phyloP scores from a whole-genome alignment of 2,113 vertebrate species.

The Oophaga pumilio region DNA sequence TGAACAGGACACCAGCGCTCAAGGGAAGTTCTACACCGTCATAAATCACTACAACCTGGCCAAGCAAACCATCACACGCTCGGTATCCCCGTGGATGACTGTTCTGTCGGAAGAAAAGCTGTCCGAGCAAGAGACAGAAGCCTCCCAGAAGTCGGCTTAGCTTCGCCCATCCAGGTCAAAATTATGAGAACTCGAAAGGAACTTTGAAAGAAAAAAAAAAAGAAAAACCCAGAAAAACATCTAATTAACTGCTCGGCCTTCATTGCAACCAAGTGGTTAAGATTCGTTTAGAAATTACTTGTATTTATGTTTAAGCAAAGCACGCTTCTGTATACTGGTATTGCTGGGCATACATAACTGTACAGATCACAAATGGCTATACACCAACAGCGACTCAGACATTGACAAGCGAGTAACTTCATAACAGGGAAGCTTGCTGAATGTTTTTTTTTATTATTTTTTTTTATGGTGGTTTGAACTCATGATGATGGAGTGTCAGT shows the following conservation, averaged over 20 bases:
- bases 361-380: slow-evolving; percentile 64
- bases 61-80: slow-evolving; percentile 90
- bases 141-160: slow-evolving; percentile 87
- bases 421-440: slow-evolving; percentile 23
- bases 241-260: slow-evolving; percentile 31
- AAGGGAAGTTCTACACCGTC: slow-evolving; percentile 90
- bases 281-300: slow-evolving; percentile 78
- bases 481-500: not conserved
- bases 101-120: slow-evolving; percentile 93
- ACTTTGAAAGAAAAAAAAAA: slow-evolving; percentile 66
- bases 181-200: slow-evolving; percentile 73
- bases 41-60: slow-evolving; percentile 96
- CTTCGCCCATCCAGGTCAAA: slow-evolving; percentile 58
- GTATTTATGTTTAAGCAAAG: slow-evolving; percentile 73
- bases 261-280: slow-evolving; percentile 55
- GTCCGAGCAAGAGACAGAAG: slow-evolving; percentile 91
- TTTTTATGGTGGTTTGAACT: slow-evolving; percentile 12
- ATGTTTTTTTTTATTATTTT: not conserved
- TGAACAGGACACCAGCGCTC: slow-evolving; percentile 83
- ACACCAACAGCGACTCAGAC: slow-evolving; percentile 56
- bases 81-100: slow-evolving; percentile 92
- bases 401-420: slow-evolving; percentile 5
- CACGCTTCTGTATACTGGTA: slow-evolving; percentile 77
- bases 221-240: slow-evolving; percentile 60
- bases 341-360: slow-evolving; percentile 75